Percentiles rank a stretch among this genome's conserved stretches.
phyloP scores from a whole-genome alignment of 2,797 vertebrate species.

The Tarsius wallacei region DNA sequence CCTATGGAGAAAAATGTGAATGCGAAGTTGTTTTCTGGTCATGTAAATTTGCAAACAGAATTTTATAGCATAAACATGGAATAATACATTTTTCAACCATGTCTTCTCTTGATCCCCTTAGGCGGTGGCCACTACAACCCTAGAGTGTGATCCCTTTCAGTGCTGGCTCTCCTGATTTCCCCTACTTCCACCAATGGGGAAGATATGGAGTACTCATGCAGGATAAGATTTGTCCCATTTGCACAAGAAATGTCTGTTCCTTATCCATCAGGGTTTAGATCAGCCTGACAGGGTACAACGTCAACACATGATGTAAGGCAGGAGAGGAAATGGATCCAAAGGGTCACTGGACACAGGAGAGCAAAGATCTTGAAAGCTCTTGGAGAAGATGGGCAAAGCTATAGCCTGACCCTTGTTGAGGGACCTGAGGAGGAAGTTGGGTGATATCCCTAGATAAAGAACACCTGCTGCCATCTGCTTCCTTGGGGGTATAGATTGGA shows the following conservation, averaged over 20 bases:
- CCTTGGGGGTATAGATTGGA: background rate
- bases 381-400: background rate
- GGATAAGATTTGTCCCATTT: background rate
- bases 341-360: background rate
- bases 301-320: background rate
- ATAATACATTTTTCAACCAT: background rate
- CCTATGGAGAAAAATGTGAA: background rate
- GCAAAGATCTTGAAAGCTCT: background rate
- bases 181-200: background rate
- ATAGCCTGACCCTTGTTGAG: background rate
- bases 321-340: background rate
- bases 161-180: background rate
- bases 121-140: background rate
- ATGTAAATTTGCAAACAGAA: background rate
- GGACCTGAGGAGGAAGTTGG: background rate
- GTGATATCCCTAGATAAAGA: background rate
- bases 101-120: background rate
- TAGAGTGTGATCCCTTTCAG: background rate
- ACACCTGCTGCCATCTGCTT: background rate
- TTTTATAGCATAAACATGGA: conserved; percentile 29
- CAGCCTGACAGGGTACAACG: background rate
- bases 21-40: background rate
- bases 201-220: background rate
- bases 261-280: background rate
- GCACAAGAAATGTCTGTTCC: background rate